phyloP scores from a whole-genome alignment of 2,888 invertebrate genomes.

The Synergus japonicus region DNA sequence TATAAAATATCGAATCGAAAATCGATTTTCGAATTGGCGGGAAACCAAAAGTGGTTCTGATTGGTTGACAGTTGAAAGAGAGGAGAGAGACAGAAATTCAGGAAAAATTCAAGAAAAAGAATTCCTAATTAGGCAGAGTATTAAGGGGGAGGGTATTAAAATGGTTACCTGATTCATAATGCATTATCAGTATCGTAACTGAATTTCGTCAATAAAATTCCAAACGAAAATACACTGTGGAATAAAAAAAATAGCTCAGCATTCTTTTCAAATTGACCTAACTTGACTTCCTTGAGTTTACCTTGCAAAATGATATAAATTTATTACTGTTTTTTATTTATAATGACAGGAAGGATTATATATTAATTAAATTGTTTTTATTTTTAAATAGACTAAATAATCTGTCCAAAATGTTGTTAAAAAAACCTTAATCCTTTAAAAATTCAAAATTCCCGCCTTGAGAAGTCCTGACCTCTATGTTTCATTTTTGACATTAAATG shows the following conservation, averaged over 20 bases:
- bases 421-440: neutral
- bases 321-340: neutral
- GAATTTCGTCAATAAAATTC: neutral
- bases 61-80: neutral
- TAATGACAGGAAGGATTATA: neutral
- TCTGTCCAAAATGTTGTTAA: neutral
- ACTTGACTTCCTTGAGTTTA: too few relatives aligned
- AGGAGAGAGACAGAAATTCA: neutral
- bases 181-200: neutral
- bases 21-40: slow-evolving; percentile 31
- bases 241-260: too few relatives aligned
- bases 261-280: too few relatives aligned
- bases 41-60: neutral
- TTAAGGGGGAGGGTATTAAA: neutral
- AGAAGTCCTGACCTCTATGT: neutral
- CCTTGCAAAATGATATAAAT: neutral
- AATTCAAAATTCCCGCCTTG: neutral
- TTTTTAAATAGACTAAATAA: neutral
- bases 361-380: neutral
- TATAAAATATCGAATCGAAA: neutral
- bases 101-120: neutral
- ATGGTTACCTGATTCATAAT: neutral
- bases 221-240: neutral
- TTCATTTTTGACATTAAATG: neutral
- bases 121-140: neutral